Base-by-base conservation (phyloP, 2,113 vertebrate species). In the Raja brachyura region DNA sequence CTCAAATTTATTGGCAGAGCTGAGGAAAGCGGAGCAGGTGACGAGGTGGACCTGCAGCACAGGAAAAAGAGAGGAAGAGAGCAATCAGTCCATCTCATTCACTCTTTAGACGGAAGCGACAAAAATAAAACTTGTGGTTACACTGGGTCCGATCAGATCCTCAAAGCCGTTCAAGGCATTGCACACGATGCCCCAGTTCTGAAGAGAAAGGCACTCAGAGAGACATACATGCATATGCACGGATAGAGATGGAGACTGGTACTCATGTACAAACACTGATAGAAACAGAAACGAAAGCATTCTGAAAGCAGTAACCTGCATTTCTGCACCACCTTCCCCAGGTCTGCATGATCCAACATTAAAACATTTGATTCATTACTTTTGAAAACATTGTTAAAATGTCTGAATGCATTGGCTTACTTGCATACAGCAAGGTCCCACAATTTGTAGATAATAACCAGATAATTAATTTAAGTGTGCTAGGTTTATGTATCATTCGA, bases 21-120 rank as follows among this genome's bases (percentile, higher is more conserved):
- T 98, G 95, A 98, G 97, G 94, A 99, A 98, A 6, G 98, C 97
- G 0, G 98, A 99, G 93, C 97, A 98, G 93, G 98, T 98, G 94
- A 98, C 97, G 90, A 98, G 96, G 93, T 98, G 98, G 88, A 98
- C 97, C 98, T 98, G 94, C 93, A 5, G 2, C 18, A 78, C 74
- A 93, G 59, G 81, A 93, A 76, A 31, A 74, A 93, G 13, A n/a
- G 14, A 66, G 79, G 22, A 18, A 85, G 28, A 59, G 59, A 31
- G 59, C 70, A 73, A 31, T 88, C 59, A 66, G 59, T 31, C n/a
- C 31, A 5, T 88, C 83, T 1, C 1, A n/a, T 88, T 88, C 59
- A 88, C 31, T 85, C 16, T 63, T 28, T 31, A 31, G 28, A 88
- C 18, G 56, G 0, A n/a, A 63, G 31, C 10, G 13, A 88, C 61